Evolutionary conservation across 2,888 invertebrate species (phyloP).

Genomic region (Drosophila quinaria): DNA sequence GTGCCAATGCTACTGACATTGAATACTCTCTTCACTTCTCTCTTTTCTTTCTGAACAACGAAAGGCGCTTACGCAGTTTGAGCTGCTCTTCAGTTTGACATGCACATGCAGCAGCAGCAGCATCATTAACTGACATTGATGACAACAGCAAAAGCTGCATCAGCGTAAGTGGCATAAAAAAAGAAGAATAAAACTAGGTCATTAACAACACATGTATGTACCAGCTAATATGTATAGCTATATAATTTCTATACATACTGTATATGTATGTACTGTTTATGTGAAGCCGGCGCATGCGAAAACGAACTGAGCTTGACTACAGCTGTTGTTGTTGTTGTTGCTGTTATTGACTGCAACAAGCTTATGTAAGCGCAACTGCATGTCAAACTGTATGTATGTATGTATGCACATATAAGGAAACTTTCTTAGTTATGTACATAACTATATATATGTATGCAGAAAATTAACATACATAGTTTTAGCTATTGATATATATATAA

Average conservation of each 20-base stretch:
- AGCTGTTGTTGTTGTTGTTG: constrained; percentile 22
- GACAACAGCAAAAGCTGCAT: constrained; percentile 34
- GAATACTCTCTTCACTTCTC: constrained; percentile 26
- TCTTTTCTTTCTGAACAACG: not conserved
- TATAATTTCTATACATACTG: constrained; percentile 3
- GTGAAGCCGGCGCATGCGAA: constrained; percentile 60
- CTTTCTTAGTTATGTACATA: not conserved
- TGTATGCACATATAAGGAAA: too few relatives aligned
- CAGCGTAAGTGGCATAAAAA: constrained; percentile 38
- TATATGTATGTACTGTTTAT: constrained; percentile 7
- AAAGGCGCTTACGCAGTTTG: constrained; percentile 3
- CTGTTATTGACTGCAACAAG: constrained; percentile 46
- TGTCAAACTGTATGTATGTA: constrained; percentile 22
- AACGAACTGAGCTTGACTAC: constrained; percentile 41
- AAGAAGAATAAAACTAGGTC: constrained; percentile 52
- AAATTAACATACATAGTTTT: not conserved
- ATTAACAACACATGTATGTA: constrained; percentile 44
- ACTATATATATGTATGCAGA: not conserved
- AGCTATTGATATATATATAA: not conserved
- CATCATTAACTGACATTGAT: constrained; percentile 59
- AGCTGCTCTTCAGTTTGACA: constrained; percentile 16
- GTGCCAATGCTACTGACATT: constrained; percentile 44
- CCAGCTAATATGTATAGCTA: constrained; percentile 12
- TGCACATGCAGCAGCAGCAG: constrained; percentile 22
- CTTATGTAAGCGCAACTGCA: constrained; percentile 61